Conservation (phyloP, 2,888 invertebrate genomes). For the Spisula solida region DNA sequence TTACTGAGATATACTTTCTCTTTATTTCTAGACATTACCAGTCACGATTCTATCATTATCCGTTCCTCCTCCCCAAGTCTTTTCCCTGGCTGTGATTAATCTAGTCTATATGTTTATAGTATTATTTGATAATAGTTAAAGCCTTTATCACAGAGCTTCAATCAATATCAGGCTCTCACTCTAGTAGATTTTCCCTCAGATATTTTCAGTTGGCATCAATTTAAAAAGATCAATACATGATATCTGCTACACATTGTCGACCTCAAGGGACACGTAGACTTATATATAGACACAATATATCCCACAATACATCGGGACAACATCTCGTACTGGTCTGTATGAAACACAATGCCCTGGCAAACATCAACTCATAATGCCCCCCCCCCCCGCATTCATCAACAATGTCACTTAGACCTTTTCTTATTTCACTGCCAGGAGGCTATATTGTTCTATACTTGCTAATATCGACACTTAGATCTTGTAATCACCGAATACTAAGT, state of each 20-base stretch:
- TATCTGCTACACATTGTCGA: slow-evolving; percentile 35
- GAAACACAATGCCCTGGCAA: background rate
- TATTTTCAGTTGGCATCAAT: slow-evolving; percentile 41
- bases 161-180: slow-evolving; percentile 44
- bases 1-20: slow-evolving; percentile 9
- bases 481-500: too few relatives aligned
- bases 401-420: background rate
- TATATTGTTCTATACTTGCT: background rate
- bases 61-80: background rate
- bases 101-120: slow-evolving; percentile 37
- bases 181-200: slow-evolving; percentile 43
- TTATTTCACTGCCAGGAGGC: background rate
- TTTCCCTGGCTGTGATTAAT: slow-evolving; percentile 29
- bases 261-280: slow-evolving; percentile 27
- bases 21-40: background rate
- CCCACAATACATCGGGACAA: slow-evolving; percentile 9
- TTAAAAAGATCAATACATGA: slow-evolving; percentile 57
- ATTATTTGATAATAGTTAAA: slow-evolving; percentile 59
- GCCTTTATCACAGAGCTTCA: slow-evolving; percentile 26
- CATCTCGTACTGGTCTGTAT: background rate
- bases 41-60: slow-evolving; percentile 25
- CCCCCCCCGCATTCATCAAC: background rate
- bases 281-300: slow-evolving; percentile 21
- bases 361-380: too few relatives aligned
- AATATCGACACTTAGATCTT: background rate